Base-by-base conservation (phyloP, 2,888 invertebrate species). In the Apodemia zela region DNA sequence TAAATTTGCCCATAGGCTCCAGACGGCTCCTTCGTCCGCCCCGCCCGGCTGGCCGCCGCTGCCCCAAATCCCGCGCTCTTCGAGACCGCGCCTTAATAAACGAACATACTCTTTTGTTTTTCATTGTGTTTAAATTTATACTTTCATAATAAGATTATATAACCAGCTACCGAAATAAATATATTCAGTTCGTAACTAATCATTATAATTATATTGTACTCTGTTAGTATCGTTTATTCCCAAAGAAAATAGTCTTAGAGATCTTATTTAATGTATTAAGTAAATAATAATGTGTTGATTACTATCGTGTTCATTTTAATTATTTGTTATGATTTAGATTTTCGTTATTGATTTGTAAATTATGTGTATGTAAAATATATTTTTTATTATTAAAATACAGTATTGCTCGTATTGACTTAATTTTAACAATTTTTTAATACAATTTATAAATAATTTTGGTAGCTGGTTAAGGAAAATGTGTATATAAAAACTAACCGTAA, bases 401-500 rank as follows among this genome's bases (percentile, higher is more conserved):
- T 42, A 42, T 15, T 42, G 42, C 15, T 42, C 4, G 42, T 15
- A 42, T 4, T 42, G 15, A 42, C 42, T 13, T 42, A 4, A 42
- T 42, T 42, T 15, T 42, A 15, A 4, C 4, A 3, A 15, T 15
- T 42, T 42, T 5, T 42, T 13, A 38, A 38, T 38, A 42, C 42
- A 5, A 42, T 5, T 42, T 42, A 42, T 18, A 21, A 25, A 51
- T 25, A 11, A 11, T 10, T 21, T 51, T 51, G 51, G 51, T 51
- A 51, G 51, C 51, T 51, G 51, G 51, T 51, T 51, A 18, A 51
- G 5, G 21, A 10, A 25, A 51, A 51, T 18, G 51, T 51, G 25
- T 21, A 51, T 10, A 25, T 15, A 13, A 42, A 42, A 42, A 15
- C 3, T 42, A 15, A 42, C 42, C 11, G 3, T 25, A 49, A 49